phyloP scores from a whole-genome alignment of 2,113 vertebrate species.

The Micromys minutus region DNA sequence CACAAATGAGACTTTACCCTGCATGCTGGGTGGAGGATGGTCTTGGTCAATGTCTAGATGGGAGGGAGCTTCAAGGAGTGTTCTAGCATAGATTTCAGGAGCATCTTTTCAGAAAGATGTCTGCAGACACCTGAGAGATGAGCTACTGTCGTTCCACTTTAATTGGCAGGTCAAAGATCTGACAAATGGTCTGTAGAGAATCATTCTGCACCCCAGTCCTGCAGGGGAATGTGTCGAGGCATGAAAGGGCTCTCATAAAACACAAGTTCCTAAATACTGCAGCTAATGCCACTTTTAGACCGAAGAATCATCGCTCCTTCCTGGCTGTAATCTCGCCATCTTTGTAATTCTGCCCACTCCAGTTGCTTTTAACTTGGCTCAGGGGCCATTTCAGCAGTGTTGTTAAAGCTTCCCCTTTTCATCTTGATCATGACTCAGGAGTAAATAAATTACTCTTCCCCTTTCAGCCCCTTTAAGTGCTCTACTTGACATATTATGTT shows the following conservation, averaged over 20 bases:
- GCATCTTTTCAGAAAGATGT: neutral
- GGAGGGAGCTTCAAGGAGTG: neutral
- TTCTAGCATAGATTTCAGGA: neutral
- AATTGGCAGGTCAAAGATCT: neutral
- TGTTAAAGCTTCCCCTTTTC: neutral
- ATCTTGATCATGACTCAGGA: neutral
- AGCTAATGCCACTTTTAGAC: neutral
- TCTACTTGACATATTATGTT: neutral
- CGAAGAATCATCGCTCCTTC: neutral
- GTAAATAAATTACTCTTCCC: neutral
- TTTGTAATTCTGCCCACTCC: neutral
- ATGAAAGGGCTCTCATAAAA: neutral
- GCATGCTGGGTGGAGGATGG: neutral
- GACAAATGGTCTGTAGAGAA: neutral
- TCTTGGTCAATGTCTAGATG: neutral
- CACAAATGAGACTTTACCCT: rapidly evolving
- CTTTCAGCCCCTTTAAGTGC: neutral
- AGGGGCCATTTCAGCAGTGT: neutral
- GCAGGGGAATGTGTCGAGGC: too few species aligned
- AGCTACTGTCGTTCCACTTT: neutral
- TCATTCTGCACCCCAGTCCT: neutral
- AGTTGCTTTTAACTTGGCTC: neutral
- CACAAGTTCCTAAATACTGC: neutral
- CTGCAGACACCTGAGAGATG: neutral
- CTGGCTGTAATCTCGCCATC: neutral